Evolutionary conservation across 1,140 invertebrate species (phyloP), one percentile per base, ranked within the genome.

Genomic region (Leptopilina clavipes): DNA sequence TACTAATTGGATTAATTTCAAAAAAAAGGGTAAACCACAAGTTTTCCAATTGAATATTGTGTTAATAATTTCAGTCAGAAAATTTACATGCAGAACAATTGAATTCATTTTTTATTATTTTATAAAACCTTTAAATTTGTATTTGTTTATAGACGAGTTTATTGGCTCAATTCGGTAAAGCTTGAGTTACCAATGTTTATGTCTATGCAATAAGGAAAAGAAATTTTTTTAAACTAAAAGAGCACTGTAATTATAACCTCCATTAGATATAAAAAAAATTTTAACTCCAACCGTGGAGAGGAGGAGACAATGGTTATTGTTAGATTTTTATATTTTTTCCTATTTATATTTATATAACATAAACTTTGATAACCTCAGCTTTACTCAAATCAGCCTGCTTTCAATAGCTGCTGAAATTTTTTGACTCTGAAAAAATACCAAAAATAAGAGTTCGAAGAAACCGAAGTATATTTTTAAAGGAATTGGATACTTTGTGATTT

Each of bases 61-160:
- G 25, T 65, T 31, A 65, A 6, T 14, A 8, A 65, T 65, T 14
- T 31, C 22, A 31, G 59, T 31, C 12, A 22, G 59, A 22, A 14
- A 22, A 31, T 65, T 65, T n/a, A 31, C 72, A 77, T 71, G 40
- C 71, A 56, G 75, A 75, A 43, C 71, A 19, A 43, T 73, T 52
- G 76, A 81, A 40, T 71, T 75, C 19, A 72, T 79, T 82, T 79
- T 19, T n/a, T n/a, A n/a, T n/a, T 19, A 45, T 14, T 45, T 12
- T 45, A 45, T 3, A 45, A n/a, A n/a, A 45, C 8, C 25, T 31
- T 31, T 31, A 31, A 31, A 17, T 52, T 52, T 17, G 14, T 17
- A 17, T 52, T 17, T 52, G 14, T 52, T 48, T 48, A 48, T 48
- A 48, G 45, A 14, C 43, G 43, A 11, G 8, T 44, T 5, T 14